Evolutionary conservation across 1,140 invertebrate genomes (phyloP).

Genomic region (Polypedilum pembai): DNA sequence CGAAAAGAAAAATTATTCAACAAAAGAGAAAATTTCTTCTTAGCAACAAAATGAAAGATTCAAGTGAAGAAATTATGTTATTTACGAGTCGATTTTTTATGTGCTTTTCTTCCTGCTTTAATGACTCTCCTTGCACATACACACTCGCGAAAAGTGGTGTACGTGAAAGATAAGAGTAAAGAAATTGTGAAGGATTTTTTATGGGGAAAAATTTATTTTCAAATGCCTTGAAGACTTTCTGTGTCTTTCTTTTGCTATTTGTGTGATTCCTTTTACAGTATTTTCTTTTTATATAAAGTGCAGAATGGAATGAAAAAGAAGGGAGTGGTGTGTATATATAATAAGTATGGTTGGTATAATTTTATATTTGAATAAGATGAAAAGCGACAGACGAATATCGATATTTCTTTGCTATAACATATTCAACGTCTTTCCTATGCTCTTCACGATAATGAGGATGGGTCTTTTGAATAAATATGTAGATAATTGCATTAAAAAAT

Average conservation of each 20-base stretch:
- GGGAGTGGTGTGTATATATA: no score
- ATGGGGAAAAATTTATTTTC: background rate
- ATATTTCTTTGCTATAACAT: no score
- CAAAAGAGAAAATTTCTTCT: background rate
- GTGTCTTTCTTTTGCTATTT: background rate
- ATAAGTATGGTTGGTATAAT: no score
- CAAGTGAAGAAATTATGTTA: background rate
- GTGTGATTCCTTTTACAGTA: background rate
- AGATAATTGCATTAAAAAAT: slow-evolving; percentile 14
- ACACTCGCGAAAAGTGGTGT: background rate
- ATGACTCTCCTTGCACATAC: background rate
- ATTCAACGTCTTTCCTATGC: no score
- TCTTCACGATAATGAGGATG: no score
- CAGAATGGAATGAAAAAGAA: no score
- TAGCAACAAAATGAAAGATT: background rate
- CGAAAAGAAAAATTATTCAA: slow-evolving; percentile 1
- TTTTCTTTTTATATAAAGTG: background rate
- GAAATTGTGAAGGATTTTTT: background rate
- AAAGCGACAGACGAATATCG: no score
- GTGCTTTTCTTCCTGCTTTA: background rate
- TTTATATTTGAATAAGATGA: no score
- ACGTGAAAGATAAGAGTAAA: slow-evolving; percentile 11
- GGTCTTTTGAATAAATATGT: background rate
- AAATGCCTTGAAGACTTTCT: background rate
- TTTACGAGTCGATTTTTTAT: slow-evolving; percentile 7